A percentile compares a stretch with the other conserved stretches of the same genome.
phyloP scores from a whole-genome alignment of 2,797 vertebrate genomes.

The Clarias pachynema region DNA sequence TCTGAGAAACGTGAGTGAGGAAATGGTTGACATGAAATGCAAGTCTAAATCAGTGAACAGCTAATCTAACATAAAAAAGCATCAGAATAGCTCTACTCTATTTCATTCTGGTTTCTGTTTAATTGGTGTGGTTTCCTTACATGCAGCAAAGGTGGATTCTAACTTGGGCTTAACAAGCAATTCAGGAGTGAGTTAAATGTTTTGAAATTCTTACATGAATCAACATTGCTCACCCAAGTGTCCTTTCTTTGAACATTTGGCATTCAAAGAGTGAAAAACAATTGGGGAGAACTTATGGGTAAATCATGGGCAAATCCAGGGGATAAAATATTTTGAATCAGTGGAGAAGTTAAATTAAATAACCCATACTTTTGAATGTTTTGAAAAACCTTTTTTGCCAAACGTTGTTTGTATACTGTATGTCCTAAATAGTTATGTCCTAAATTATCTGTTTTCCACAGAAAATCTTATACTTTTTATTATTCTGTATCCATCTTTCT shows the following conservation, averaged over 20 bases:
- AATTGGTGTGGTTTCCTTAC: not conserved
- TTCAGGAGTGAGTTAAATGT: not conserved
- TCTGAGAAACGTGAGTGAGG: not conserved
- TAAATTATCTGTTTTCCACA: slow-evolving; percentile 48
- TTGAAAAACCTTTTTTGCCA: slow-evolving; percentile 59
- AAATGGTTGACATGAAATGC: not conserved
- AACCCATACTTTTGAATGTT: not conserved
- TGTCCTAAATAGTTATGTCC: too few relatives aligned
- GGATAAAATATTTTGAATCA: slow-evolving; percentile 57
- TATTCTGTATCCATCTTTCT: not conserved
- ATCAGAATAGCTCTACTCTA: slow-evolving; percentile 1
- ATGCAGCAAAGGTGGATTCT: not conserved
- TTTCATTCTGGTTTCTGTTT: not conserved
- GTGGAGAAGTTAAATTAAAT: slow-evolving; percentile 50
- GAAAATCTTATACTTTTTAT: not conserved
- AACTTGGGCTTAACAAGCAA: not conserved
- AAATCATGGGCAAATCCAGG: slow-evolving; percentile 43
- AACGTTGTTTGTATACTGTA: slow-evolving; percentile 48
- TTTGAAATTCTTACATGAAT: slow-evolving; percentile 1
- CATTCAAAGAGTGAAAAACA: not conserved
- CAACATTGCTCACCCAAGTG: not conserved
- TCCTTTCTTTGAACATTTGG: not conserved
- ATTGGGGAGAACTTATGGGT: slow-evolving; percentile 34
- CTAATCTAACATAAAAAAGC: not conserved
- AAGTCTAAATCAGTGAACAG: not conserved